Evolutionary conservation across 2,888 invertebrate genomes (phyloP), one percentile per base, ranked within the genome.

Genomic region (Odontocolon sp.): DNA sequence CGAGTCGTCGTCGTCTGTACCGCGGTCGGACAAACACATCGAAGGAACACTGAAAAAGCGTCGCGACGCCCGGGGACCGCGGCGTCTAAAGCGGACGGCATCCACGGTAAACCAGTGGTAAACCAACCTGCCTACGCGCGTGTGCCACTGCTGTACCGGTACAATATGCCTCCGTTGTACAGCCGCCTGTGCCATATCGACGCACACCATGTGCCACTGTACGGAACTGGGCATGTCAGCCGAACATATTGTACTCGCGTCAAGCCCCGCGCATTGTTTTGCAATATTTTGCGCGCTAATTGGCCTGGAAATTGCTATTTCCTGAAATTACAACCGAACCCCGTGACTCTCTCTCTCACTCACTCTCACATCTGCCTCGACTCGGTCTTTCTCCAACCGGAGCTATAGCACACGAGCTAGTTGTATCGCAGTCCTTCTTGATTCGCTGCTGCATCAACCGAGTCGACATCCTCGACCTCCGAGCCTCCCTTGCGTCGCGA

Each of bases 251-350:
- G 83, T 82, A 38, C 78, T 63, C 79, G 80, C 83, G 81, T 83
- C 86, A 84, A 83, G 82, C 81, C 71, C 57, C 67, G 73, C 66
- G 79, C 82, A 85, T 87, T 88, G 85, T 87, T 88, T 86, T 82
- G 82, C 81, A 82, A 86, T 85, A 88, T 87, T 86, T 85, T 82
- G 82, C 81, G 82, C 83, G 78, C 86, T 87, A 87, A 88, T 88
- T 88, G 86, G 86, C 81, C 82, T 81, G 86, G 82, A 85, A 86
- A 87, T 87, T 82, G 80, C 83, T 80, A 84, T 86, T 84, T 84
- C 82, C 82, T 81, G 81, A 81, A 85, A 87, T 85, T 87, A 83
- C 84, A 85, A 82, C 75, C 66, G 57, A 67, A 61, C 72, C 31
- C 18, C 56, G 14, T 21, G 52, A 50, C 31, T 18, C 59, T 21